phyloP scores from a whole-genome alignment of 2,888 invertebrate species.

The Hemistola chrysoprasaria region DNA sequence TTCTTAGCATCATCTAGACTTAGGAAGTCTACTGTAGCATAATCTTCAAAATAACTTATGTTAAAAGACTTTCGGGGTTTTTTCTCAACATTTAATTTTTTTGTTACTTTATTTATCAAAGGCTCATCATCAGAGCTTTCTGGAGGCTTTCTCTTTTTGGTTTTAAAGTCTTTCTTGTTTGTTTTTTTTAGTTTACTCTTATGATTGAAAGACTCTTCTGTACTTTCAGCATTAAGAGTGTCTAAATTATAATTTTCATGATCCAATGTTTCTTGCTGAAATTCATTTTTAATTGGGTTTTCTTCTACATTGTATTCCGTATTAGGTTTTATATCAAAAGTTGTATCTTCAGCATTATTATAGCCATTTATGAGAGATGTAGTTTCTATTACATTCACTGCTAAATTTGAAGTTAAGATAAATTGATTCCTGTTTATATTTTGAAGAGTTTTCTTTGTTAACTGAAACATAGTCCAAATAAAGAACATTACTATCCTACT shows the following conservation, averaged over 20 bases:
- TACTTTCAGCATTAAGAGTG: background rate
- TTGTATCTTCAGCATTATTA: background rate
- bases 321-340: background rate
- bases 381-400: background rate
- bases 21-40: slow-evolving; percentile 38
- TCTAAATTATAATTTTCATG: background rate
- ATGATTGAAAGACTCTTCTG: background rate
- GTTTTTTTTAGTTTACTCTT: slow-evolving; percentile 10
- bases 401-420: slow-evolving; percentile 31
- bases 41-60: slow-evolving; percentile 36
- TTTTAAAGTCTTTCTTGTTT: slow-evolving; percentile 2
- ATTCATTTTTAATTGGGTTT: background rate
- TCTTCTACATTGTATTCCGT: background rate
- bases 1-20: slow-evolving; percentile 42
- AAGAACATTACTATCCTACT: background rate
- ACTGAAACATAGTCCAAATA: slow-evolving; percentile 21
- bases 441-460: slow-evolving; percentile 23
- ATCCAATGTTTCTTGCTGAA: background rate
- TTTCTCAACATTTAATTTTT: slow-evolving; percentile 5
- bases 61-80: slow-evolving; percentile 20
- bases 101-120: slow-evolving; percentile 18
- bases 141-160: slow-evolving; percentile 8
- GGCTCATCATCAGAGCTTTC: slow-evolving; percentile 39
- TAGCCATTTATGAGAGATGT: background rate
- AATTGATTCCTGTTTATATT: slow-evolving; percentile 33